Conservation (phyloP, 2,888 invertebrate genomes). For the Tachina fera region DNA sequence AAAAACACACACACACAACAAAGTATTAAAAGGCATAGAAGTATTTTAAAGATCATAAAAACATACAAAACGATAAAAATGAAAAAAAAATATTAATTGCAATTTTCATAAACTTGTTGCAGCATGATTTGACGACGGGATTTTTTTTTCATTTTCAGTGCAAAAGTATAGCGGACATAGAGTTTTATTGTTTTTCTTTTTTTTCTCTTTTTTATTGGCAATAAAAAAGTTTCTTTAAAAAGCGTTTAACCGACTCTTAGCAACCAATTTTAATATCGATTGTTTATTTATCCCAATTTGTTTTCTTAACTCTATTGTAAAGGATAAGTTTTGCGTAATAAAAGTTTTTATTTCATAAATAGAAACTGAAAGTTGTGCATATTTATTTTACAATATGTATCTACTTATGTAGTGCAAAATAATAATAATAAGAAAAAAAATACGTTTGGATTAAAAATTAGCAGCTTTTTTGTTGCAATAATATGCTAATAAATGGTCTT, state of each 20-base stretch:
- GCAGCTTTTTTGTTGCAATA: too few relatives aligned
- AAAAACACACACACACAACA: conserved; percentile 4
- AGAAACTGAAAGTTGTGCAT: too few relatives aligned
- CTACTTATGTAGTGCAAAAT: too few relatives aligned
- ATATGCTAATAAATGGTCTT: too few relatives aligned
- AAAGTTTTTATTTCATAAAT: too few relatives aligned
- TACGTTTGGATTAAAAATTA: too few relatives aligned
- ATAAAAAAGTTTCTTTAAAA: neutral
- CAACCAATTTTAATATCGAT: neutral
- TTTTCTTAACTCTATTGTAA: neutral
- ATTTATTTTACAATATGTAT: too few relatives aligned
- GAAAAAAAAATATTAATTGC: conserved; percentile 12
- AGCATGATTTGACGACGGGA: conserved; percentile 1
- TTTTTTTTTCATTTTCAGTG: neutral
- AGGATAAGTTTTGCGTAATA: too few relatives aligned
- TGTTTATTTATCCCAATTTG: neutral
- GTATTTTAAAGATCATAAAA: conserved; percentile 44
- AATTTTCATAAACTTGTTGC: neutral
- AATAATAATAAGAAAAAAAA: too few relatives aligned
- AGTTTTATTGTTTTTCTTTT: neutral
- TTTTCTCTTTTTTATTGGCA: too few relatives aligned
- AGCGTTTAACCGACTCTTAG: neutral
- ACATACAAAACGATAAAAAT: conserved; percentile 27
- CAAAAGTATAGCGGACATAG: conserved; percentile 38
- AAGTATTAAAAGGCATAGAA: conserved; percentile 14